Evolutionary conservation across 1,140 invertebrate species (phyloP), one percentile per base, ranked within the genome.

Genomic region (Caenorhabditis brenneri): DNA sequence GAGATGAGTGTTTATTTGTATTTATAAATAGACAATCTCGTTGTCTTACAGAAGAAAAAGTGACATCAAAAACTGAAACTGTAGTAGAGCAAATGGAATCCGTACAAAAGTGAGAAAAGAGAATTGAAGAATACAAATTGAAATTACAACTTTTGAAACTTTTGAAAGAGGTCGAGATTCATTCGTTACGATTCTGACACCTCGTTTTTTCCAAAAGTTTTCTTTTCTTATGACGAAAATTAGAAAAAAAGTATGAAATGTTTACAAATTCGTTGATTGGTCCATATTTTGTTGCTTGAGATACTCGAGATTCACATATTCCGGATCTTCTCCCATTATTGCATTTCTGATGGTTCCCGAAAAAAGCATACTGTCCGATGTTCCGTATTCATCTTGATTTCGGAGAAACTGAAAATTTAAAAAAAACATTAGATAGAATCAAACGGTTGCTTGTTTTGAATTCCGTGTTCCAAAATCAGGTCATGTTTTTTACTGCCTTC

Each of bases 281-380:
- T 74, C 65, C 65, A 74, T 74, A 24, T 74, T 82, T 65, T 60
- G 42, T n/a, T 33, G 16, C 15, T 60, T 58, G 83, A 84, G 39
- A 36, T 86, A 36, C 58, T 79, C 29, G 48, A 79, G 80, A 55
- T 83, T 83, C n/a, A 83, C 82, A 83, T 83, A 83, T 42, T 79
- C 69, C 33, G 82, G 82, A n/a, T 83, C 82, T 24, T 83, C 81
- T 49, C 27, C 82, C 65, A 60, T 82, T 27, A 82, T 46, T 12
- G 65, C 65, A n/a, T 74, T 74, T 24, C 46, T 74, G 19, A 74
- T 74, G 19, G 65, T 74, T 74, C 65, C 65, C 36, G 65, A 74
- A 22, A 74, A 74, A 2, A 65, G 42, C 36, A 82, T 58, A 51
- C 81, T 82, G 29, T 82, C 81, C 24, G 55, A 69, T 65, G 81